Evolutionary conservation across 2,113 vertebrate species (phyloP).

Genomic region (Dasyurus viverrinus): DNA sequence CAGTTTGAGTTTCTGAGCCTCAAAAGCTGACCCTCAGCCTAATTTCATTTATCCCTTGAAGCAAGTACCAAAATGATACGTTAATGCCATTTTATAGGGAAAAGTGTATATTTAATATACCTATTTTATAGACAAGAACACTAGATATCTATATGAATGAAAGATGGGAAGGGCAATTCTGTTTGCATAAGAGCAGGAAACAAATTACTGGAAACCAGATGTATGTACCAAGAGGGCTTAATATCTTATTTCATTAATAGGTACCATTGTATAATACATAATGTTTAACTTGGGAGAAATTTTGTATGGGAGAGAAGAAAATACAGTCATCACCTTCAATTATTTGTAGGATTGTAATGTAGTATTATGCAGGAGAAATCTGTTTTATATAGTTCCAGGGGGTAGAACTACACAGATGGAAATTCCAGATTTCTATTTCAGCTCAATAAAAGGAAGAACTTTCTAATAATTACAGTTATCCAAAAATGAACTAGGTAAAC

Average conservation of each 20-base stretch:
- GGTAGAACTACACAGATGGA: background rate
- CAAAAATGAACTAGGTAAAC: background rate
- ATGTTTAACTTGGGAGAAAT: background rate
- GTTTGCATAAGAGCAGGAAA: background rate
- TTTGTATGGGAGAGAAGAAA: background rate
- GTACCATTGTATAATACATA: background rate
- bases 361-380: background rate
- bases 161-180: background rate
- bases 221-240: background rate
- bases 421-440: background rate
- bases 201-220: background rate
- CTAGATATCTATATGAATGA: background rate
- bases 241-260: background rate
- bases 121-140: background rate
- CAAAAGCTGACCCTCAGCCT: background rate
- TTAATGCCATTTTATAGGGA: background rate
- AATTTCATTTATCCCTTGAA: background rate
- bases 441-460: background rate
- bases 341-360: background rate
- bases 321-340: background rate
- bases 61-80: background rate
- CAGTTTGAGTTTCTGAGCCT: background rate
- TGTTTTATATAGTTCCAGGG: background rate
- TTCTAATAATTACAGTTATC: slow-evolving; percentile 14
- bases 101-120: background rate